phyloP scores from a whole-genome alignment of 1,140 invertebrate genomes.

The Drosophila sturtevanti region DNA sequence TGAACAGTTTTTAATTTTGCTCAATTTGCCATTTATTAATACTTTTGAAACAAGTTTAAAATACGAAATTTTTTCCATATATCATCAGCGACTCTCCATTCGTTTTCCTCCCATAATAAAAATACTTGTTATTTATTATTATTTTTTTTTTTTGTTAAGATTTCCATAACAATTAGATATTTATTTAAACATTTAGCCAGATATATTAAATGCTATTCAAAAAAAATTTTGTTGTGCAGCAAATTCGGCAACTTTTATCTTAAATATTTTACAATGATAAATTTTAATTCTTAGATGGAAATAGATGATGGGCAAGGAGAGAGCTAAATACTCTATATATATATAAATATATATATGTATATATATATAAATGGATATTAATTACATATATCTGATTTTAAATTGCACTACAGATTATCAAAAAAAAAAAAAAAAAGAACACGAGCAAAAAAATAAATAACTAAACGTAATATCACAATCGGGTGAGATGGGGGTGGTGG shows the following conservation, averaged over 20 bases:
- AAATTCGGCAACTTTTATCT: slow-evolving; percentile 57
- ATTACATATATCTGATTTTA: not conserved
- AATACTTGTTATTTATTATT: not conserved
- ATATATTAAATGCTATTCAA: slow-evolving; percentile 57
- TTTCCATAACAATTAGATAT: slow-evolving; percentile 77
- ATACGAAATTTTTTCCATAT: no score
- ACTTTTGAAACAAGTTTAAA: no score
- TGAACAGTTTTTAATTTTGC: no score
- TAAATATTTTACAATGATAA: slow-evolving; percentile 65
- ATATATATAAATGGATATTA: slow-evolving; percentile 33
- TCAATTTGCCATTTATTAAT: no score
- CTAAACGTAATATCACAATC: slow-evolving; percentile 78
- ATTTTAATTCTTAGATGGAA: slow-evolving; percentile 11
- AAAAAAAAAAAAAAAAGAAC: slow-evolving; percentile 17
- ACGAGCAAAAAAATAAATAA: slow-evolving; percentile 33
- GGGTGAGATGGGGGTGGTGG: slow-evolving; percentile 9
- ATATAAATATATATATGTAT: not conserved
- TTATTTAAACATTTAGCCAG: slow-evolving; percentile 73
- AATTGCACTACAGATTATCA: slow-evolving; percentile 69
- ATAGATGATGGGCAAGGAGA: slow-evolving; percentile 6
- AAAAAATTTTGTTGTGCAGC: slow-evolving; percentile 19
- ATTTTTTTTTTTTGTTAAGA: not conserved
- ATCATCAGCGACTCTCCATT: not conserved
- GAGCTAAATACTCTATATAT: slow-evolving; percentile 7
- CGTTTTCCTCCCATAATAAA: not conserved